Conservation (phyloP, 1,140 invertebrate species). For the Hylyphantes graminicola region DNA sequence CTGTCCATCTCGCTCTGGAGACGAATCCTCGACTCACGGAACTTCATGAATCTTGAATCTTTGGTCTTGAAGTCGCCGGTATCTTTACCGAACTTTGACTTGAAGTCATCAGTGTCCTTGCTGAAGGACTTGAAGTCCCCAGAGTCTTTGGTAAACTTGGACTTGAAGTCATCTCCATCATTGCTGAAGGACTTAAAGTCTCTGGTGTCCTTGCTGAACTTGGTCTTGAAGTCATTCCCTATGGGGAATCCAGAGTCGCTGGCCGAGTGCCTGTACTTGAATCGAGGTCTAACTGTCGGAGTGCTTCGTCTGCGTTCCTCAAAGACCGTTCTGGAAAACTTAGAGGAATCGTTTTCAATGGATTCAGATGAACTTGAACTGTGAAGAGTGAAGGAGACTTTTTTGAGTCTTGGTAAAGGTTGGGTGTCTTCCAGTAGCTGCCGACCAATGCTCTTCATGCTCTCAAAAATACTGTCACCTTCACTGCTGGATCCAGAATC, state of each 20-base stretch:
- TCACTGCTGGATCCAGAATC: slow-evolving; percentile 50
- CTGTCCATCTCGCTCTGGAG: slow-evolving; percentile 55
- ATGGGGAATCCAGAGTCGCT: slow-evolving; percentile 57
- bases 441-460: slow-evolving; percentile 41
- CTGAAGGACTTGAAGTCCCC: too few species aligned
- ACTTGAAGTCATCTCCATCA: neutral
- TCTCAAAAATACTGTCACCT: slow-evolving; percentile 54
- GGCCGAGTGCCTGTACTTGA: slow-evolving; percentile 54
- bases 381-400: slow-evolving; percentile 54
- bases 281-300: slow-evolving; percentile 28
- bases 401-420: slow-evolving; percentile 30
- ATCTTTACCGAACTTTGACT: slow-evolving; percentile 10
- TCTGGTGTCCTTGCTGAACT: slow-evolving; percentile 26
- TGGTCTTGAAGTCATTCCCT: slow-evolving; percentile 30
- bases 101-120: neutral
- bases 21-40: slow-evolving; percentile 36
- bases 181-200: too few species aligned
- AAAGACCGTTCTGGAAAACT: slow-evolving; percentile 42
- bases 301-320: slow-evolving; percentile 48
- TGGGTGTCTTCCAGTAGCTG: slow-evolving; percentile 50
- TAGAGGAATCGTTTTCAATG: slow-evolving; percentile 42
- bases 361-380: slow-evolving; percentile 58
- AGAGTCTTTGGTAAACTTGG: neutral
- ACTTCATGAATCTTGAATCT: slow-evolving; percentile 42
- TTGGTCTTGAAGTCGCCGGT: too few species aligned